Conservation (phyloP, 1,140 invertebrate species). For the Anagrus nilaparvatae region DNA sequence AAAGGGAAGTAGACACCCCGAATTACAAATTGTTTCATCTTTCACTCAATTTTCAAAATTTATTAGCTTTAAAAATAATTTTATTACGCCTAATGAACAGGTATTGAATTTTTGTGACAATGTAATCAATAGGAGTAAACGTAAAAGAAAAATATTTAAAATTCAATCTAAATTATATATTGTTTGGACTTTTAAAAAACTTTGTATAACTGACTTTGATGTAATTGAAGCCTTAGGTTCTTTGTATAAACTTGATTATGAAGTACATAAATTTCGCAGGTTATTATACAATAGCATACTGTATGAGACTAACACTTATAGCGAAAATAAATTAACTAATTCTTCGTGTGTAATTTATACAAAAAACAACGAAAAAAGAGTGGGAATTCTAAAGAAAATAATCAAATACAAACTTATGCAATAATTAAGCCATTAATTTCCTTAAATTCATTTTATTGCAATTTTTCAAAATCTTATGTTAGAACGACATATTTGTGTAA, state of each 20-base stretch:
- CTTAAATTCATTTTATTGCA: not conserved
- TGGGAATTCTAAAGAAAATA: not conserved
- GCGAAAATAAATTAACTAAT: not conserved
- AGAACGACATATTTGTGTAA: not conserved
- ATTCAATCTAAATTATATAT: not conserved
- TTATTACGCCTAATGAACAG: not conserved
- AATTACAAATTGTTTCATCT: constrained; percentile 6
- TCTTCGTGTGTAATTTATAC: not conserved
- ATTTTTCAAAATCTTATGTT: not conserved
- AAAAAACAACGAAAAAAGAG: not conserved
- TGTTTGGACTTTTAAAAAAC: not conserved
- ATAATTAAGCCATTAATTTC: not conserved
- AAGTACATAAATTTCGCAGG: not conserved
- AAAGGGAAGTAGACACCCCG: constrained; percentile 5
- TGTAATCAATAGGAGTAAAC: constrained; percentile 2
- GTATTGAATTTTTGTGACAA: not conserved
- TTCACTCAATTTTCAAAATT: not conserved
- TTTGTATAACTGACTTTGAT: too few relatives aligned
- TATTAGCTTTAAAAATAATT: constrained; percentile 1
- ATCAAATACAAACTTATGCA: not conserved
- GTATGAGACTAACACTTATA: not conserved
- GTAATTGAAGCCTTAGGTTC: not conserved
- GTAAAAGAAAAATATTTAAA: not conserved
- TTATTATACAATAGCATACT: not conserved
- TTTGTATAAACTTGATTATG: not conserved